Evolutionary conservation across 2,888 invertebrate genomes (phyloP), one percentile per base, ranked within the genome.

Genomic region (Rhagophthalmus giganteus): DNA sequence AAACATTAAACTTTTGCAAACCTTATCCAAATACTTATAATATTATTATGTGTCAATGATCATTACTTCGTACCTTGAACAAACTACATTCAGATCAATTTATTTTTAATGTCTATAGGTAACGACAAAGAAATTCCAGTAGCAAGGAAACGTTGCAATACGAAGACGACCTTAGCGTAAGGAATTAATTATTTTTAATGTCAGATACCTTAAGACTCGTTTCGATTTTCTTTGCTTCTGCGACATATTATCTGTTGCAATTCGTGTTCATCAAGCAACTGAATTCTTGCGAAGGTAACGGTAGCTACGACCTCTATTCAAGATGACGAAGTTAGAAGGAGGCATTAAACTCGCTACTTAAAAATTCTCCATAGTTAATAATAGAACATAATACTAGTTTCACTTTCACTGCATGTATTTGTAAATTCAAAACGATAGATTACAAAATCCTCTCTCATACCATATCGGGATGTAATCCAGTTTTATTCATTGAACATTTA

Each of bases 331-430:
- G 13, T 24, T 24, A 30, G 40, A 40, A 33, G 34, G 24, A 41
- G 41, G 41, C 41, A 41, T 41, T 41, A 41, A 41, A 41, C 41
- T 33, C 41, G 31, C 20, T 9, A 24, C 26, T 31, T 16, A 33
- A 41, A 41, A 41, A 41, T 32, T 41, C 20, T 3, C 3, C 7
- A 26, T 41, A 15, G 15, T 41, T 41, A 40, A 33, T 41, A 41
- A 41, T 41, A 32, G 41, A 32, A 41, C 10, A 20, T 30, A 39
- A 39, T 31, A 20, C 26, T 4, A 4, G 20, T 39, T 26, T 39
- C 41, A 41, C 41, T 41, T 41, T 41, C 41, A 32, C 32, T 41
- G 24, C 31, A 41, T 31, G 13, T 16, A 24, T 33, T 32, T 24
- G 25, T 30, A 41, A 41, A 25, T 31, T 25, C 14, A 20, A 41